These are phyloP conservation scores for Coryphaenoides rupestris DNA, from an alignment of 2,113 vertebrate species.

Conservation along the genomic window DNA sequence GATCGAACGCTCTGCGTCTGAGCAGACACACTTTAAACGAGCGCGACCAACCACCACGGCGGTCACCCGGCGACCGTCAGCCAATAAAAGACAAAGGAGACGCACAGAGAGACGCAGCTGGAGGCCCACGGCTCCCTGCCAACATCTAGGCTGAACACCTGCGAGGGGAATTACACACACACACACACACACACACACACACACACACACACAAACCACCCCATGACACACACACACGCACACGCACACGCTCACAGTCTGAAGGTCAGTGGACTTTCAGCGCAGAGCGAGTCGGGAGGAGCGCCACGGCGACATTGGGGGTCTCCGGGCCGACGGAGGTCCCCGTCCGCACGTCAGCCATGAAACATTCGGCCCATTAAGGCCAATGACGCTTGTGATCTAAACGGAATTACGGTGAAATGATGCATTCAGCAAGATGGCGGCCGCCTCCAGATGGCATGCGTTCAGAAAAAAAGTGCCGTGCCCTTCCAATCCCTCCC, in stretches of 20 bases:
- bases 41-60: conserved; percentile 9
- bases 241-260: conserved; percentile 24
- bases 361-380: conserved; percentile 75
- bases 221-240: too few species aligned
- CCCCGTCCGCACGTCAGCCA: conserved; percentile 55
- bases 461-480: conserved; percentile 59
- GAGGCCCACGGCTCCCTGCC: conserved; percentile 40
- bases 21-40: conserved; percentile 42
- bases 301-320: conserved; percentile 48
- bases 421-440: conserved; percentile 65
- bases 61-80: conserved; percentile 13
- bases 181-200: conserved; percentile 30
- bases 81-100: conserved; percentile 26
- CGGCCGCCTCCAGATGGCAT: conserved; percentile 69
- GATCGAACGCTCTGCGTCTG: conserved; percentile 30
- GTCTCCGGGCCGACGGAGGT: conserved; percentile 61
- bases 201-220: too few species aligned
- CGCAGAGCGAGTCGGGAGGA: conserved; percentile 61
- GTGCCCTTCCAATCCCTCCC: conserved; percentile 30
- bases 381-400: conserved; percentile 75
- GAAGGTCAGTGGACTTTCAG: conserved; percentile 74
- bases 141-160: conserved; percentile 61
- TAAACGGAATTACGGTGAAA: conserved; percentile 73
- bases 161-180: conserved; percentile 44
- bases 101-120: conserved; percentile 39